Evolutionary conservation across 2,797 vertebrate species (phyloP).

Genomic region (Aratinga solstitialis): DNA sequence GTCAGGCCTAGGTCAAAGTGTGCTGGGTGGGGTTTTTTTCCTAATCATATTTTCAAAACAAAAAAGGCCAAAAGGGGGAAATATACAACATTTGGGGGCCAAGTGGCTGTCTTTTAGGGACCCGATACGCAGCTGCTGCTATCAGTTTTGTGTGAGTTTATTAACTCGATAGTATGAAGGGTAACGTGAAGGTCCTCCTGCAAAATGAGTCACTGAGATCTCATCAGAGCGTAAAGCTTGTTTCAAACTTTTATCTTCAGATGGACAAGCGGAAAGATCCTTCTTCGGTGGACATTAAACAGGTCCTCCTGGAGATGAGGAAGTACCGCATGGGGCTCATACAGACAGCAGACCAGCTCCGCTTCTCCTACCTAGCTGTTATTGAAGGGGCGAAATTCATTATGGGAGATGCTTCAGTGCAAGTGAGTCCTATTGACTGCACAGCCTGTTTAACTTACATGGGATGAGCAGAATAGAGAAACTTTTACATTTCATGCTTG

Average conservation of each 20-base stretch:
- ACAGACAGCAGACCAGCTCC: conserved; percentile 95
- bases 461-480: background rate
- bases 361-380: conserved; percentile 96
- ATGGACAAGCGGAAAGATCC: conserved; percentile 90
- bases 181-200: background rate
- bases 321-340: conserved; percentile 94
- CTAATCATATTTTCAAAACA: background rate
- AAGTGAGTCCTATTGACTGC: conserved; percentile 73
- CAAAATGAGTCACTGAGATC: background rate
- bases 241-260: conserved; percentile 54
- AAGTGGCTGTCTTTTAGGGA: background rate
- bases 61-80: background rate
- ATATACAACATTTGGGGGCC: background rate
- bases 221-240: background rate
- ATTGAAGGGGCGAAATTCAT: conserved; percentile 96
- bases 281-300: conserved; percentile 90
- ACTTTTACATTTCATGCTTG: background rate
- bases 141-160: background rate
- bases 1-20: background rate
- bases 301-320: conserved; percentile 96
- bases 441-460: background rate
- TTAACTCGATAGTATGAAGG: background rate
- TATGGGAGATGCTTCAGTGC: conserved; percentile 90
- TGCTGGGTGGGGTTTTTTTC: background rate
- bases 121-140: background rate